Conservation (phyloP, 92 coral and sea anemone species). For the Umimayanthus kanabou region DNA sequence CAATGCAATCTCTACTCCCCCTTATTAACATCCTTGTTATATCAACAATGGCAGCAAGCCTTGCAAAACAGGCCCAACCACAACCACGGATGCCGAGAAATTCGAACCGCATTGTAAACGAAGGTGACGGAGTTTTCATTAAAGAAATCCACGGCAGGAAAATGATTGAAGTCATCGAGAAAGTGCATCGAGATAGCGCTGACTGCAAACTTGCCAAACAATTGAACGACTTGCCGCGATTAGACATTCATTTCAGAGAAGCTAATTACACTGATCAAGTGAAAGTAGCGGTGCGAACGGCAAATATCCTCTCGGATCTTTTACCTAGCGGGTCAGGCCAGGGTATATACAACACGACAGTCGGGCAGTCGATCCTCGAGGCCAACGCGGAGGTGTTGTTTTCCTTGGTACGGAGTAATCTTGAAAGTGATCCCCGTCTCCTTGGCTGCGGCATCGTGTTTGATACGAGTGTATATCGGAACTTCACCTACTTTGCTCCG, state of each 20-base stretch:
- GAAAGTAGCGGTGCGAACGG: constrained; percentile 68
- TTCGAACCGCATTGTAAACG: not conserved
- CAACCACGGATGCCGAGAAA: not conserved
- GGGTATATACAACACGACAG: not conserved
- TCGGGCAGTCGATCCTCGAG: constrained; percentile 48
- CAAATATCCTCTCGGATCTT: constrained; percentile 71
- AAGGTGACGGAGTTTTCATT: constrained; percentile 1
- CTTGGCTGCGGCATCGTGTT: constrained; percentile 90
- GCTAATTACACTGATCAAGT: constrained; percentile 52
- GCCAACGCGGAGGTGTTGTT: constrained; percentile 54
- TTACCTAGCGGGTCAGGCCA: constrained; percentile 73
- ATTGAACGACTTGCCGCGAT: constrained; percentile 64
- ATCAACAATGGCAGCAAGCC: constrained; percentile 15
- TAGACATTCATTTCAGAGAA: constrained; percentile 36
- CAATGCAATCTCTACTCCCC: constrained; percentile 25
- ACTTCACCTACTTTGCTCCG: constrained; percentile 78
- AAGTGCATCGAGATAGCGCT: constrained; percentile 61
- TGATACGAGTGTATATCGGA: constrained; percentile 60
- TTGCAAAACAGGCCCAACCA: not conserved
- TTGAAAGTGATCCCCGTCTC: constrained; percentile 64
- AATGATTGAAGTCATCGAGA: constrained; percentile 67
- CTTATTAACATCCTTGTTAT: constrained; percentile 30
- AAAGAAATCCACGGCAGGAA: constrained; percentile 40
- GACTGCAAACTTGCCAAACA: constrained; percentile 66
- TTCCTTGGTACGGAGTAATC: constrained; percentile 67